These are phyloP conservation scores for Scotopteryx bipunctaria DNA, from an alignment of 2,888 invertebrate species.

Conservation along the genomic window DNA sequence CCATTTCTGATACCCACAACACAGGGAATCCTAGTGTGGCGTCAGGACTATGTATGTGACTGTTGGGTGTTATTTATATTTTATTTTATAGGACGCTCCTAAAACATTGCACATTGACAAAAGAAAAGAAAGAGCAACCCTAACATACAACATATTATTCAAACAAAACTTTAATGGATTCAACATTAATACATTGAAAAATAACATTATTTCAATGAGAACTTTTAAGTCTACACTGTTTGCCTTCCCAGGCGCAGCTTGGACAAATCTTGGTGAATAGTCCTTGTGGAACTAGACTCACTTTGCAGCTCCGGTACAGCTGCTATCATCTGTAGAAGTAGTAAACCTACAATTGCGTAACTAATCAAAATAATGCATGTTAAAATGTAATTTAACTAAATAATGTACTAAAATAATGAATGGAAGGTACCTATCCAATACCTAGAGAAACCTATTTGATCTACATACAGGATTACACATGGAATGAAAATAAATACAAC, in stretches of 20 bases:
- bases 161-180: neutral
- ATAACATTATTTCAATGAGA: neutral
- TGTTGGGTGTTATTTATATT: too few relatives aligned
- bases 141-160: neutral
- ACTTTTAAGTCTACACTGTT: slow-evolving; percentile 45
- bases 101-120: neutral
- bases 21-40: too few relatives aligned
- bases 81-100: too few relatives aligned
- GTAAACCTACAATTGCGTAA: too few relatives aligned
- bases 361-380: too few relatives aligned
- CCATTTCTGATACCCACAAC: too few relatives aligned
- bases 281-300: slow-evolving; percentile 66
- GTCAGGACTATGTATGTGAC: too few relatives aligned
- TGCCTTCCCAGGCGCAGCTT: slow-evolving; percentile 61
- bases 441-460: neutral
- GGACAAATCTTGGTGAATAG: slow-evolving; percentile 64
- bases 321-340: slow-evolving; percentile 66
- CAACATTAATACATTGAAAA: neutral
- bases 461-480: neutral
- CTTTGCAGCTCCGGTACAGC: slow-evolving; percentile 72
- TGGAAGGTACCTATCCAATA: too few relatives aligned
- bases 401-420: too few relatives aligned
- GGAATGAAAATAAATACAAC: slow-evolving; percentile 19
- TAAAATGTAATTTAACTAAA: too few relatives aligned
- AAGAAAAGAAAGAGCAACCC: too few relatives aligned